Conservation (phyloP, 2,113 vertebrate genomes). For the Illadopsis cleaveri region DNA sequence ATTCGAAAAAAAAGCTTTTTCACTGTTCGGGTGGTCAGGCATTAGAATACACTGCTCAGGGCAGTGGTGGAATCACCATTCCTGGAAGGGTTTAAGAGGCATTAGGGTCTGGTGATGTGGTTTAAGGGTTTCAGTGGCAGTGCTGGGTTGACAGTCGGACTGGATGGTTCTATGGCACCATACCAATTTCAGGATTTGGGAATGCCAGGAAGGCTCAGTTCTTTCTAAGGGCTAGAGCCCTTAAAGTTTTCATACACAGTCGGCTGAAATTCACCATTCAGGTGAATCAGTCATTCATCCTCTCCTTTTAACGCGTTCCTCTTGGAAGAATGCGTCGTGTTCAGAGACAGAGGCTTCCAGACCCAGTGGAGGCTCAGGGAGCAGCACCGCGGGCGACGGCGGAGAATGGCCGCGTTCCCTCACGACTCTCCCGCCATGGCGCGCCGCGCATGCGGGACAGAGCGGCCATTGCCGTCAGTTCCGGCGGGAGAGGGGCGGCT, state of each 20-base stretch:
- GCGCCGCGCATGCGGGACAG: background rate
- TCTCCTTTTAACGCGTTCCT: too few species aligned
- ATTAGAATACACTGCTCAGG: background rate
- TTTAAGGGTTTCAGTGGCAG: background rate
- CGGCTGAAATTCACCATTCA: background rate
- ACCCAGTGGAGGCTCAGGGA: fast-evolving
- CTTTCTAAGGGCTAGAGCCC: background rate
- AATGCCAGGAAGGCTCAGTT: background rate
- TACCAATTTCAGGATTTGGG: background rate
- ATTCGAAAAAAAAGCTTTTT: background rate
- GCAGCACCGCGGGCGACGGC: fast-evolving
- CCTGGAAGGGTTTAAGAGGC: background rate
- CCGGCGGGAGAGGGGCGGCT: slow-evolving; percentile 2
- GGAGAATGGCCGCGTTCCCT: fast-evolving
- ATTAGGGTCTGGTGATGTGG: too few species aligned
- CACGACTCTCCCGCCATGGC: background rate
- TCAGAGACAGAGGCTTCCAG: fast-evolving
- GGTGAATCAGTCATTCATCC: background rate
- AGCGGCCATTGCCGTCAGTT: slow-evolving; percentile 34
- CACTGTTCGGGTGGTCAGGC: background rate
- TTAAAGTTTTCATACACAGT: background rate
- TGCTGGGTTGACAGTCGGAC: background rate
- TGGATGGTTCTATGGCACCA: background rate
- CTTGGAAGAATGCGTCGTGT: background rate
- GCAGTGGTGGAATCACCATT: background rate